phyloP scores from a whole-genome alignment of 1,140 invertebrate species.

The Probaryconus sp. region DNA sequence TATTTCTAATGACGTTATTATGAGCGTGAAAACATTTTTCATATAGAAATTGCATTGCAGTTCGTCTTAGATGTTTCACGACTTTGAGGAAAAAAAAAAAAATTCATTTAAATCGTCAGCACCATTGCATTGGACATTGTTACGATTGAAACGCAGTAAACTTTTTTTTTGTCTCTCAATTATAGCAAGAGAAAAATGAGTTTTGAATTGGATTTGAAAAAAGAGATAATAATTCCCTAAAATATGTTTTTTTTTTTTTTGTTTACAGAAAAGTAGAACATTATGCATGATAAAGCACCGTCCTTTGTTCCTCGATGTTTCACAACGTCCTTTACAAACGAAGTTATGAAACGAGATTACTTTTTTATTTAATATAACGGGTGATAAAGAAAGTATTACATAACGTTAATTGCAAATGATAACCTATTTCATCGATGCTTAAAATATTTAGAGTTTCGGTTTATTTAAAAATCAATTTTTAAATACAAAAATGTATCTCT shows the following conservation, averaged over 20 bases:
- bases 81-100: background rate
- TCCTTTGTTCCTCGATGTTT: constrained; percentile 47
- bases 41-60: constrained; percentile 31
- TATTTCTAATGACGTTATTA: constrained; percentile 12
- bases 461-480: too few species aligned
- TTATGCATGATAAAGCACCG: constrained; percentile 47
- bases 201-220: background rate
- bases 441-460: too few species aligned
- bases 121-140: background rate
- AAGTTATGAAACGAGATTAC: constrained; percentile 36
- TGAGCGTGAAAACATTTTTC: constrained; percentile 6
- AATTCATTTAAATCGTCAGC: background rate
- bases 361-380: too few species aligned
- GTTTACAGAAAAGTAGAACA: constrained; percentile 25
- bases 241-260: too few species aligned
- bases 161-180: too few species aligned
- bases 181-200: constrained; percentile 15
- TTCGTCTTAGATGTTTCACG: background rate
- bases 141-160: too few species aligned
- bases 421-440: too few species aligned
- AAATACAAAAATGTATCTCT: too few species aligned
- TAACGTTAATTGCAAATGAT: too few species aligned
- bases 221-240: too few species aligned
- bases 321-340: constrained; percentile 34
- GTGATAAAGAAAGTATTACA: too few species aligned